phyloP scores from a whole-genome alignment of 2,888 invertebrate species.

The Limnephilus rhombicus region DNA sequence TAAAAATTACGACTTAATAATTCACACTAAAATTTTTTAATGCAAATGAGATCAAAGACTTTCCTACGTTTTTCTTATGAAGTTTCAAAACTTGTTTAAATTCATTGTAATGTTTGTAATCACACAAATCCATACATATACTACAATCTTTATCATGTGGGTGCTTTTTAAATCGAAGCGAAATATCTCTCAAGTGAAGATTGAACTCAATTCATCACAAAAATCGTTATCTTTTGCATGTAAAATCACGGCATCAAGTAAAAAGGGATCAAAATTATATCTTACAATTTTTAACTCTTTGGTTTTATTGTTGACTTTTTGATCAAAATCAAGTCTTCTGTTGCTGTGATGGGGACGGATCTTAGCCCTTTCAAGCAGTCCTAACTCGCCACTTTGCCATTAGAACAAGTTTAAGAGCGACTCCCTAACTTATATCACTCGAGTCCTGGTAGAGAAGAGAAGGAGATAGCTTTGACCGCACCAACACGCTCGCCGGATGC shows the following conservation, averaged over 20 bases:
- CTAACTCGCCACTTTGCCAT: slow-evolving; percentile 41
- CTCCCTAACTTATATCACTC: slow-evolving; percentile 47
- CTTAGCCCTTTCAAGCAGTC: slow-evolving; percentile 45
- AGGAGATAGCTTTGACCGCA: slow-evolving; percentile 39
- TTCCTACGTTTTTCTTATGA: no score
- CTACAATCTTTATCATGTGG: not conserved
- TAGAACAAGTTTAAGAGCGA: slow-evolving; percentile 36
- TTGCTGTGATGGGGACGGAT: not conserved
- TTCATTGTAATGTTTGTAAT: no score
- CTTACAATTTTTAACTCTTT: not conserved
- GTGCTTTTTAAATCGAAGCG: not conserved
- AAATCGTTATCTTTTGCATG: not conserved
- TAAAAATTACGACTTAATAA: no score
- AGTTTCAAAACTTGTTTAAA: no score
- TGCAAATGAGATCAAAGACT: no score
- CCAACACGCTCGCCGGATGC: slow-evolving; percentile 6
- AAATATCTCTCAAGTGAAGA: not conserved
- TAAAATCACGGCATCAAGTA: not conserved
- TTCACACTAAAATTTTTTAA: not conserved
- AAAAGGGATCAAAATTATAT: not conserved
- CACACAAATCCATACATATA: not conserved
- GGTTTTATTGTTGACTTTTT: not conserved
- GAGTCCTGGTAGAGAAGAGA: not conserved
- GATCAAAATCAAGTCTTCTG: not conserved
- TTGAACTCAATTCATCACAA: not conserved